A percentile compares a stretch with the other conserved stretches of the same genome.
Evolutionary conservation across 2,797 vertebrate genomes (phyloP).

Genomic region (Chrosomus eos): DNA sequence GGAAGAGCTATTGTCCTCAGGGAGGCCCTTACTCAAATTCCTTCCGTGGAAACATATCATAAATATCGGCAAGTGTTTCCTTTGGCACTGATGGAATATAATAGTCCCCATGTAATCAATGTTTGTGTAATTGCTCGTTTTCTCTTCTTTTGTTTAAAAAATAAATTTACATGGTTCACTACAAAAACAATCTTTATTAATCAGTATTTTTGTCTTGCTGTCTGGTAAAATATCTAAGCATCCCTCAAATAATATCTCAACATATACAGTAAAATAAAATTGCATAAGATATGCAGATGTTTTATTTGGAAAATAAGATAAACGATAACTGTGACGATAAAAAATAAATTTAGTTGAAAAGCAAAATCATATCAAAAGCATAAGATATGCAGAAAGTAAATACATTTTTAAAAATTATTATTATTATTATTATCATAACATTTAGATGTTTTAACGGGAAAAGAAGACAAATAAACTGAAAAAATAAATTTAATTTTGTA

Average conservation of each 20-base stretch:
- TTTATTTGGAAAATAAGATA: background rate
- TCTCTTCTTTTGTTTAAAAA: conserved; percentile 13
- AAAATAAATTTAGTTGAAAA: background rate
- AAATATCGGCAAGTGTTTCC: conserved; percentile 59
- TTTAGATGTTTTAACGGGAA: background rate
- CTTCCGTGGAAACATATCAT: conserved; percentile 61
- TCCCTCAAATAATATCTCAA: background rate
- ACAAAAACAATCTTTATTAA: conserved; percentile 25
- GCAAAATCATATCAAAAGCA: background rate
- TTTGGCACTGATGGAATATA: conserved; percentile 57
- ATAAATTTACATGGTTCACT: conserved; percentile 8
- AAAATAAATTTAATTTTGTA: background rate
- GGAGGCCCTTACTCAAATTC: conserved; percentile 52
- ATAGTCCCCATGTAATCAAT: conserved; percentile 53
- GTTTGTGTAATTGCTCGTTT: conserved; percentile 37
- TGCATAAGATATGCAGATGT: background rate
- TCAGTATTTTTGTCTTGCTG: background rate
- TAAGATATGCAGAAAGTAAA: background rate
- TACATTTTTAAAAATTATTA: background rate
- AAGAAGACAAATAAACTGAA: background rate
- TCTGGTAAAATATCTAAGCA: background rate
- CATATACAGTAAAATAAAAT: background rate
- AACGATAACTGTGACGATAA: too few species aligned
- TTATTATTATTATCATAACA: background rate
- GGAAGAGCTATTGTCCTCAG: conserved; percentile 55